Base-by-base conservation (phyloP, 2,888 invertebrate genomes). In the Drosophila nigricruria region DNA sequence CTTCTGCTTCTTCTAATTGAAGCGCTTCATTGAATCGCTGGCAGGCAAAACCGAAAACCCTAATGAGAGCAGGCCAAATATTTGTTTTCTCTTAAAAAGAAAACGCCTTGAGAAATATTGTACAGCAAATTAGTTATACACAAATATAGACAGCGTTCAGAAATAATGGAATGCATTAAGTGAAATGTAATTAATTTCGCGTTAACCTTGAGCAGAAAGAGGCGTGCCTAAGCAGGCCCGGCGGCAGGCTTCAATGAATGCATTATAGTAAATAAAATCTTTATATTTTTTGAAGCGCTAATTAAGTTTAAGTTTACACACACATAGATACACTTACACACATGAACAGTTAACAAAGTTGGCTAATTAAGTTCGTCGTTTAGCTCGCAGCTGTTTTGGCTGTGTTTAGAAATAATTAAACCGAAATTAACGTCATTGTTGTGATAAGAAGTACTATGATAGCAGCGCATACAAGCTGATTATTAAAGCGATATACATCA, bases 21-120 rank as follows among this genome's bases (percentile, higher is more conserved):
- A 59, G 47, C 61, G 68, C 50, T 65, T 49, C 50, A 64, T 59
- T 73, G 59, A 27, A 43, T 30, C 40, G 43, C 63, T 45, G 23
- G 42, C 38, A n/a, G 57, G 50, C 50, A 25, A 34, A 57, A 14
- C 34, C 27, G 16, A 23, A 56, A 64, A 16, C 25, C 58, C 54
- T 73, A 76, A 76, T 76, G 68, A 76, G 61, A 49, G 49, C 25
- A 2, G 50, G n/a, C 23, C 54, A 81, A 81, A 81, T 81, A 79
- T 79, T 79, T 77, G 43, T 45, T 47, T 58, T 42, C 34, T 27
- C 25, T 25, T 12, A 25, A 53, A 25, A 25, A 38, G 10, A 25
- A 79, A 77, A 42, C 52, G 77, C 75, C 77, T 53, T 1, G 20
- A 25, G 61, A 47, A 43, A 66, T 20, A n/a, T 49, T 56, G 47